Conservation (phyloP, 1,140 invertebrate species). For the Zaprionus africanus region DNA sequence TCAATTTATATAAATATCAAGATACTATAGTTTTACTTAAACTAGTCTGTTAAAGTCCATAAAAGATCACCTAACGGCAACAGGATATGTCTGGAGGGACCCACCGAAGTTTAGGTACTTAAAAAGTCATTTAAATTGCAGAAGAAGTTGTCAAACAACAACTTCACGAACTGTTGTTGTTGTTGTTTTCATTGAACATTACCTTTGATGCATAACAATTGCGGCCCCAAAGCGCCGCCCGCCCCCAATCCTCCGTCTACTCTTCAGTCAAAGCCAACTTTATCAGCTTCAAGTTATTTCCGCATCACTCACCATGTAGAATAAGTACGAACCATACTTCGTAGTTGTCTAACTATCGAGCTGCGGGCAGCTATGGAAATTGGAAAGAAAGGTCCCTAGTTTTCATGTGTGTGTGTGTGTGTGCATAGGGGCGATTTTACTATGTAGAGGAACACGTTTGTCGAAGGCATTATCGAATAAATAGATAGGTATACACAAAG, state of each 20-base stretch:
- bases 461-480: constrained; percentile 21
- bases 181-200: constrained; percentile 44
- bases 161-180: constrained; percentile 24
- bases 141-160: constrained; percentile 31
- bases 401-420: not conserved
- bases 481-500: constrained; percentile 28
- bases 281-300: constrained; percentile 48
- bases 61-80: not conserved
- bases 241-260: not conserved
- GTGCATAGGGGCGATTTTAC: constrained; percentile 54
- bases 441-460: constrained; percentile 4
- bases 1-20: not conserved
- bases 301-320: constrained; percentile 31
- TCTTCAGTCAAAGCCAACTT: constrained; percentile 1
- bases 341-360: constrained; percentile 43
- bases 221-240: not conserved
- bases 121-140: constrained; percentile 46
- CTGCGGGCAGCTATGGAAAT: constrained; percentile 33
- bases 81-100: constrained; percentile 37
- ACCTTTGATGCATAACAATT: constrained; percentile 51
- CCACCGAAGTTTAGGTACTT: constrained; percentile 21
- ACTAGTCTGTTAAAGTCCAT: not conserved
- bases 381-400: constrained; percentile 15
- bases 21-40: not conserved
- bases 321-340: not conserved